Evolutionary conservation across 2,113 vertebrate genomes (phyloP), one percentile per base, ranked within the genome.

Genomic region (Cariama cristata): DNA sequence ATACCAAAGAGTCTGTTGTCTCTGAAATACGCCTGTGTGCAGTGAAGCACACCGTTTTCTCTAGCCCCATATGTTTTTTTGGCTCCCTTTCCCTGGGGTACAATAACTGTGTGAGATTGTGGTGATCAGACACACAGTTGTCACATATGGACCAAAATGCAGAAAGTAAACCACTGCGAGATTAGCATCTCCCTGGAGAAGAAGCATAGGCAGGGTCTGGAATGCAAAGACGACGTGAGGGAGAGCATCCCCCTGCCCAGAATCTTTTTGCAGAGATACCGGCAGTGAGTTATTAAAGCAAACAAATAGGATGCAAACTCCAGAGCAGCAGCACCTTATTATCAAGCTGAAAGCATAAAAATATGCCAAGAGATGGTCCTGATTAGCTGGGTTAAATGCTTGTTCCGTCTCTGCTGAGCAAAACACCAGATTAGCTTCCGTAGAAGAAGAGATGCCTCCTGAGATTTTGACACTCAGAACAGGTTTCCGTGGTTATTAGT

Each of bases 81-180:
- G 95, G 91, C 94, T 97, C 93, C 44, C 47, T 97, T 95, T 97
- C 98, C 97, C 97, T 84, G 79, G 95, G 96, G 98, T 90, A 89
- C 91, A 96, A 92, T 96, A 94, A 96, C 91, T 53, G 44, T 55
- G 58, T 2, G 93, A 96, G 91, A 77, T 73, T 84, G 93, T 81
- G 95, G 96, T 90, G 84, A 96, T 86, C 80, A 95, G 97, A 92
- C 88, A 92, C 53, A 86, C 62, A 60, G 56, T 94, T 82, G 86
- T 59, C 90, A 91, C 90, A 86, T 69, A 94, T 88, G 94, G 96
- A 88, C 93, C 69, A 79, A 95, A 91, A 79, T 44, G 64, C 55
- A 55, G 83, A 92, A 91, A 86, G 82, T 84, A 59, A 71, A 71
- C 90, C 68, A 79, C 49, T 79, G n/a, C 4, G 45, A 89, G 93